Evolutionary conservation across 1,140 invertebrate species (phyloP), one percentile per base, ranked within the genome.

Genomic region (Acromyrmex charruanus): DNA sequence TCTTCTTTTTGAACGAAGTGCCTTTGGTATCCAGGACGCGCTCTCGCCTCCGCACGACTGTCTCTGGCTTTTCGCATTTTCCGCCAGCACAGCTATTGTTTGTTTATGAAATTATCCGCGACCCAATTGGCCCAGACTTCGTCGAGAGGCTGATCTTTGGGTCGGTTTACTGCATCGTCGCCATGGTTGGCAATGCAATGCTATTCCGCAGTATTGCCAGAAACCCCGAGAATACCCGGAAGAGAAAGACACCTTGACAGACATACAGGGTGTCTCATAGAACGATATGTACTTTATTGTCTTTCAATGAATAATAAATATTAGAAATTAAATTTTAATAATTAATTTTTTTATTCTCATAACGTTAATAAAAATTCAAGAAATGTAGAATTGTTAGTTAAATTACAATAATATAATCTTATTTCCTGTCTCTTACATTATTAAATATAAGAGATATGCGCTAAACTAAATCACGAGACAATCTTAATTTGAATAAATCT

Each of bases 51-150:
- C 69, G 80, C 55, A 74, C 80, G 55, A 65, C 49, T 25, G 59
- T 58, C 71, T 55, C 80, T 68, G 77, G 63, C 21, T 80, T 59
- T 88, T 65, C 72, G 72, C 21, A 71, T 72, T 81, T 77, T 72
- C 66, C 80, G 49, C 51, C 9, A 21, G 35, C 51, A 66, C 44
- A 63, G 35, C 65, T 79, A 88, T 90, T 90, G 84, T 90, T 90
- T 90, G 85, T 90, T 90, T 88, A 88, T 86, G 59, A 90, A 90
- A 90, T 90, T 87, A 90, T 84, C 80, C 58, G 84, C 85, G 87
- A 89, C 59, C 81, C 81, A 92, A 93, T 93, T 93, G 91, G 89
- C 91, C 81, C 87, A 85, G 87, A 87, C 80, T 92, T 87, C 77
- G 82, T 88, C 87, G 88, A 84, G 59, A 77, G 80, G 87, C 81